These are phyloP conservation scores for Caenorhabditis drosophilae DNA, from an alignment of 2,888 invertebrate species.

Conservation along the genomic window DNA sequence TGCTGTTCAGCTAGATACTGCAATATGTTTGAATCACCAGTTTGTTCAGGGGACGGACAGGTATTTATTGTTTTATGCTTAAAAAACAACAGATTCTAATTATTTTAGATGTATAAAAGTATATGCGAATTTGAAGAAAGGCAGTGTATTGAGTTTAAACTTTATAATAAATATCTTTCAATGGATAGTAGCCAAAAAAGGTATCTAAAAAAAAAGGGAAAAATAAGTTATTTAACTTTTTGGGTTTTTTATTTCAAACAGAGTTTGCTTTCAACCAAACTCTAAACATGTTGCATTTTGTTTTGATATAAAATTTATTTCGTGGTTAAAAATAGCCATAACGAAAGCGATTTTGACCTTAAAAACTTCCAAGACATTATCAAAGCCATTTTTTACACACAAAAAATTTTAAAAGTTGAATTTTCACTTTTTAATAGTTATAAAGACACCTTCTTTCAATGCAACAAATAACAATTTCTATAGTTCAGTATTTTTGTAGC, in stretches of 20 bases:
- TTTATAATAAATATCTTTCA: slow-evolving; percentile 36
- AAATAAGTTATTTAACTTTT: neutral
- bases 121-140: slow-evolving; percentile 46
- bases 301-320: no score
- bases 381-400: no score
- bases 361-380: no score
- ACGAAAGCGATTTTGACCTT: no score
- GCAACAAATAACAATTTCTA: no score
- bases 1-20: slow-evolving; percentile 49
- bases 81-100: neutral
- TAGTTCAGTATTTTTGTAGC: no score
- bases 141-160: slow-evolving; percentile 45
- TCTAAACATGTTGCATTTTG: no score
- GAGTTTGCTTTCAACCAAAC: no score
- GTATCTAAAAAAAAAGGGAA: slow-evolving; percentile 7
- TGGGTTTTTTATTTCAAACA: slow-evolving; percentile 1
- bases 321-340: no score
- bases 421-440: no score
- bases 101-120: slow-evolving; percentile 43
- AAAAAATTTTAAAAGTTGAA: no score
- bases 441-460: no score
- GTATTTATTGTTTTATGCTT: slow-evolving; percentile 13
- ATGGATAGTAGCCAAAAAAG: slow-evolving; percentile 41
- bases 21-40: slow-evolving; percentile 47
- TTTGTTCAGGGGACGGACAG: slow-evolving; percentile 49